Evolutionary conservation across 2,888 invertebrate species (phyloP).

Genomic region (Cataglyphis livida): DNA sequence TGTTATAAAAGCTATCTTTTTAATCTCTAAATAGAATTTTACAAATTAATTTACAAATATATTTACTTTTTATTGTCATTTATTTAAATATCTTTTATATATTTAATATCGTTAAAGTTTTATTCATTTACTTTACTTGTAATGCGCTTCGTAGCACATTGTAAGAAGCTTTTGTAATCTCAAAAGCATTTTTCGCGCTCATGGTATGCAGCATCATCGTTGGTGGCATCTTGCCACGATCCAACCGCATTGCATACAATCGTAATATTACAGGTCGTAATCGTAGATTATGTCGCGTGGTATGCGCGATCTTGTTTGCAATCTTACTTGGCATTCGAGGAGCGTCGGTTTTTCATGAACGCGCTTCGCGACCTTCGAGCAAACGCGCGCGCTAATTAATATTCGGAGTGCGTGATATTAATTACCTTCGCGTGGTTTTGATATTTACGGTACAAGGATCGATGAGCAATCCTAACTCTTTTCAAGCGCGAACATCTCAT

Average conservation of each 20-base stretch:
- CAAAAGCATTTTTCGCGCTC: background rate
- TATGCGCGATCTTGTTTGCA: conserved; percentile 51
- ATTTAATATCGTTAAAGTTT: background rate
- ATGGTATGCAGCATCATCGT: conserved; percentile 13
- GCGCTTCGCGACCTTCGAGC: conserved; percentile 62
- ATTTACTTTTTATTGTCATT: background rate
- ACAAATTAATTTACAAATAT: background rate
- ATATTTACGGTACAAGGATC: background rate
- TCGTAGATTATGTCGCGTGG: conserved; percentile 31
- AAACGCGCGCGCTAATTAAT: conserved; percentile 44
- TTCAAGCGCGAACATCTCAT: background rate
- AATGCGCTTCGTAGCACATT: background rate
- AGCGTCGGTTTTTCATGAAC: conserved; percentile 53
- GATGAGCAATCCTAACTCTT: background rate
- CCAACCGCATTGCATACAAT: conserved; percentile 20
- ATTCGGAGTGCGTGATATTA: conserved; percentile 61
- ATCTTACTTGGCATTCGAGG: conserved; percentile 56
- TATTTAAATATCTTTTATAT: background rate
- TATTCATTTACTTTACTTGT: background rate
- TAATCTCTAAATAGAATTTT: background rate
- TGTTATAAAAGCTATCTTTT: background rate
- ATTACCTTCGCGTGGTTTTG: conserved; percentile 50
- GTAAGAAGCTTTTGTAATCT: background rate
- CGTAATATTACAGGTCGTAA: conserved; percentile 23
- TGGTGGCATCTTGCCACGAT: conserved; percentile 20